phyloP scores from a whole-genome alignment of 2,797 vertebrate genomes.

The Amphiprion clarkii region DNA sequence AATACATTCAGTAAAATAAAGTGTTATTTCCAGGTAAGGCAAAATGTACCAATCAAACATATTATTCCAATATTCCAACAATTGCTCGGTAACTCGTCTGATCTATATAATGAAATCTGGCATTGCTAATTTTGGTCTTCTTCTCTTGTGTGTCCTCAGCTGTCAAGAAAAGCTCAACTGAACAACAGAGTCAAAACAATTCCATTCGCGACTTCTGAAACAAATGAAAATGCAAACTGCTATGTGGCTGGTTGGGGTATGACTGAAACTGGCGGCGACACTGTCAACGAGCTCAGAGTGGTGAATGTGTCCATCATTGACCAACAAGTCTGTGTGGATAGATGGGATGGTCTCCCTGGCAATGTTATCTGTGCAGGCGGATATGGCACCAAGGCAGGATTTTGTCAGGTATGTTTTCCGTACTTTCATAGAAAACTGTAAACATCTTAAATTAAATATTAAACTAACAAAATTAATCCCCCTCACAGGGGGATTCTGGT shows the following conservation, averaged over 20 bases:
- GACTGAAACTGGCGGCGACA: rapidly evolving
- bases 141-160: slow-evolving; percentile 44
- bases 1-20: no score
- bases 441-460: background rate
- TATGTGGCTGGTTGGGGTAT: slow-evolving; percentile 60
- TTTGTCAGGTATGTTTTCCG: slow-evolving; percentile 56
- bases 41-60: background rate
- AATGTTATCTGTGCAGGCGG: slow-evolving; percentile 74
- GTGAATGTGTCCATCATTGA: slow-evolving; percentile 45
- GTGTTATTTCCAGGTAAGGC: background rate
- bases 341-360: slow-evolving; percentile 44
- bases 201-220: background rate
- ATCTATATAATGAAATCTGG: no score
- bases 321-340: background rate
- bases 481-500: slow-evolving; percentile 77
- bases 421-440: rapidly evolving
- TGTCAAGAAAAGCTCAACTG: slow-evolving; percentile 41
- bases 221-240: slow-evolving; percentile 32
- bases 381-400: slow-evolving; percentile 32
- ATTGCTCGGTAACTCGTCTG: no score
- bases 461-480: rapidly evolving
- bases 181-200: background rate
- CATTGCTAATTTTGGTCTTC: background rate
- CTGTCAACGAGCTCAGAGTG: slow-evolving; percentile 8
- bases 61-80: background rate